These are phyloP conservation scores for Pollenia labialis DNA, from an alignment of 2,888 invertebrate species.

Conservation along the genomic window DNA sequence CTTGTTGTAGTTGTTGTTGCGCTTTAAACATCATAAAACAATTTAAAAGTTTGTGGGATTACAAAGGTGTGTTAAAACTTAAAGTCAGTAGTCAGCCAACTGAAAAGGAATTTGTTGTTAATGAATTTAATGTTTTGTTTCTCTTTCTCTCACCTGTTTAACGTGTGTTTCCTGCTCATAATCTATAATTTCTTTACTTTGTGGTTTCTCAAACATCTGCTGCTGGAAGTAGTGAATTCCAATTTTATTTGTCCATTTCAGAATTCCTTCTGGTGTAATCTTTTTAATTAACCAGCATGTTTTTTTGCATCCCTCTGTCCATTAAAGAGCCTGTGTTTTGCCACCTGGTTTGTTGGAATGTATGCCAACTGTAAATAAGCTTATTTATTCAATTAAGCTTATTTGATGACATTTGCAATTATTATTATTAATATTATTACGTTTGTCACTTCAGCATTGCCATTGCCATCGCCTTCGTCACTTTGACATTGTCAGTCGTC, in stretches of 20 bases:
- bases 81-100: neutral
- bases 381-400: conserved; percentile 68
- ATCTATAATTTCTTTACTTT: conserved; percentile 26
- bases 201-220: conserved; percentile 11
- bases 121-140: conserved; percentile 33
- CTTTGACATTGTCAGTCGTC: conserved; percentile 1
- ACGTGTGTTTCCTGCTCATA: conserved; percentile 10
- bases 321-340: neutral
- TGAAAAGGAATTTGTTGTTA: neutral
- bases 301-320: neutral
- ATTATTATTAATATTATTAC: conserved; percentile 54
- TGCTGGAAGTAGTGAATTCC: conserved; percentile 2
- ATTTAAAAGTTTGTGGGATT: conserved; percentile 3
- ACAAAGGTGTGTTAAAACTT: neutral
- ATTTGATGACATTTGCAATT: conserved; percentile 69
- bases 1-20: neutral
- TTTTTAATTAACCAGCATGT: conserved; percentile 13
- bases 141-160: conserved; percentile 8
- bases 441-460: neutral
- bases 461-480: neutral
- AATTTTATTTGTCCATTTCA: conserved; percentile 12
- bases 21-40: neutral
- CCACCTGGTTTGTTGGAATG: conserved; percentile 21
- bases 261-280: neutral
- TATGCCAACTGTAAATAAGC: conserved; percentile 38